Percentiles rank a stretch among this genome's conserved stretches.
These are phyloP conservation scores for Odontomyia ornata DNA, from an alignment of 2,888 invertebrate genomes.

Conservation along the genomic window DNA sequence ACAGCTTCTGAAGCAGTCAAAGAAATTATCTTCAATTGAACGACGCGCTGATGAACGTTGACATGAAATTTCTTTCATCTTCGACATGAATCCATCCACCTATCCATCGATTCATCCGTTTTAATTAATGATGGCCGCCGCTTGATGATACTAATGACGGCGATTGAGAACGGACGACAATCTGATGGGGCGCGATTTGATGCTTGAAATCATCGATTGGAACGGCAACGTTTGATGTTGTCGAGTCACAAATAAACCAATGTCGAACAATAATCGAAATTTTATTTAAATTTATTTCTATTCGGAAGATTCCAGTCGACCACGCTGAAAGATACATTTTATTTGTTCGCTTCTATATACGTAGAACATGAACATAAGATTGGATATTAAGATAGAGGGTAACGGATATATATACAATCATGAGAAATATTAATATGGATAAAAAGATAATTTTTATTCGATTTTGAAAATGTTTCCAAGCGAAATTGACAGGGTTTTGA, in stretches of 20 bases:
- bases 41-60: too few species aligned
- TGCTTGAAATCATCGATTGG: background rate
- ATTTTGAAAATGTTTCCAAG: too few species aligned
- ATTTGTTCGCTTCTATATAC: background rate
- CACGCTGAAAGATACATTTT: background rate
- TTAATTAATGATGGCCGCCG: background rate
- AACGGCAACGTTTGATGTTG: slow-evolving; percentile 20
- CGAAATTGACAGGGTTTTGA: too few species aligned
- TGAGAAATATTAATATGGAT: too few species aligned
- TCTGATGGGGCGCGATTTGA: too few species aligned
- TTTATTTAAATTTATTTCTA: slow-evolving; percentile 1
- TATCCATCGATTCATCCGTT: background rate
- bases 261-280: slow-evolving; percentile 8
- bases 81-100: background rate
- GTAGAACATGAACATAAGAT: too few species aligned
- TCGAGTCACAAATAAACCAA: background rate
- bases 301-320: background rate
- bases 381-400: too few species aligned
- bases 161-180: background rate
- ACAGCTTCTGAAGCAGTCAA: too few species aligned
- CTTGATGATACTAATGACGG: background rate
- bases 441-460: too few species aligned
- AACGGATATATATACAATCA: too few species aligned
- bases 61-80: background rate
- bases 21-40: too few species aligned